Conservation (phyloP, 2,113 vertebrate species). For the Psilopogon haemacephalus region DNA sequence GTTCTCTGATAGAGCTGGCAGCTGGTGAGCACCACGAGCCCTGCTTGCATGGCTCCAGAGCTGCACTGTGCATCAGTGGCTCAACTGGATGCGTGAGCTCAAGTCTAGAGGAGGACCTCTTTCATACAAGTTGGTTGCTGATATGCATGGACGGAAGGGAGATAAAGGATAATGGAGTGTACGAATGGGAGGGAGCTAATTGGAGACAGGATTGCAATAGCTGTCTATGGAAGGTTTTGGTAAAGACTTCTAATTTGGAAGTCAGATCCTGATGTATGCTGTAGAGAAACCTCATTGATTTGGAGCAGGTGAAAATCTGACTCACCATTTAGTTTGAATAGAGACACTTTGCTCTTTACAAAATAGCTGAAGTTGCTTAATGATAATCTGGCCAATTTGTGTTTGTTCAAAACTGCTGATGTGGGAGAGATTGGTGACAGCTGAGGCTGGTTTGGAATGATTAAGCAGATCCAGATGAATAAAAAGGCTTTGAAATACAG, state of each 20-base stretch:
- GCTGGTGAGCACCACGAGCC: background rate
- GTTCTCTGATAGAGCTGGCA: background rate
- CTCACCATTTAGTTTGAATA: background rate
- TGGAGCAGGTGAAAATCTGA: background rate
- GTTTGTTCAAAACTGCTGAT: conserved; percentile 46
- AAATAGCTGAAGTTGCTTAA: conserved; percentile 47
- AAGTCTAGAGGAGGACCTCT: background rate
- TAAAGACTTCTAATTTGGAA: background rate
- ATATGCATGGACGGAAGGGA: background rate
- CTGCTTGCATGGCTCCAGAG: background rate
- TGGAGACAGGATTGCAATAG: background rate
- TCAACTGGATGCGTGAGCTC: background rate
- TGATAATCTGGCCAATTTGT: conserved; percentile 35
- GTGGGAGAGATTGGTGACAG: conserved; percentile 15
- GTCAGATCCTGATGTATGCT: background rate
- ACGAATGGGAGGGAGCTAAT: background rate
- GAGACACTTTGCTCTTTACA: background rate
- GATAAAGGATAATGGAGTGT: background rate
- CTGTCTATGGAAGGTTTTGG: background rate
- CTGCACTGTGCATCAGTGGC: background rate
- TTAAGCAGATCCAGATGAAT: conserved; percentile 15
- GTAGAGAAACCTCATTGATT: background rate
- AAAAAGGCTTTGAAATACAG: background rate
- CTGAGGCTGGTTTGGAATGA: conserved; percentile 23
- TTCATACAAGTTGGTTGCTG: background rate